These are phyloP conservation scores for Acrocephalus arundinaceus DNA, from an alignment of 2,113 vertebrate species.

Conservation along the genomic window DNA sequence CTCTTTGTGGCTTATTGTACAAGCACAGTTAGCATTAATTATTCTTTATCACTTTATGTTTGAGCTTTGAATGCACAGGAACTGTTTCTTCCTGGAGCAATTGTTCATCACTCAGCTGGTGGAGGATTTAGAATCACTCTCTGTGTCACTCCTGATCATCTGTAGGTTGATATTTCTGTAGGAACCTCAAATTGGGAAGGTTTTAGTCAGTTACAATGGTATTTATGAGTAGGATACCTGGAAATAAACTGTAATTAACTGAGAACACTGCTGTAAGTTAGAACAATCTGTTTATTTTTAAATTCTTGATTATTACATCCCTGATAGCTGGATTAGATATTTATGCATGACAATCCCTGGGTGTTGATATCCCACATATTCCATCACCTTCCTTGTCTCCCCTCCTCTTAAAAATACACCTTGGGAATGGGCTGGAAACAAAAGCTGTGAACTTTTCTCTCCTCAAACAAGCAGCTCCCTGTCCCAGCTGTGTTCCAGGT, in stretches of 20 bases:
- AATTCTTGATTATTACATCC: neutral
- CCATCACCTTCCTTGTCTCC: neutral
- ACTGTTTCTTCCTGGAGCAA: neutral
- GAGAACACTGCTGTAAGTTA: neutral
- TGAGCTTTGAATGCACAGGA: neutral
- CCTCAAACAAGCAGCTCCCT: neutral
- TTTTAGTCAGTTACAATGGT: neutral
- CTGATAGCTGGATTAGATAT: neutral
- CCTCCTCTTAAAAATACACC: neutral
- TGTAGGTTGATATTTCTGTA: neutral
- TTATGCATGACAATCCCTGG: neutral
- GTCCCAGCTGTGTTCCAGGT: neutral
- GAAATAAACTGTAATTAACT: neutral
- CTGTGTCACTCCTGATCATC: neutral
- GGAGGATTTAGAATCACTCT: neutral
- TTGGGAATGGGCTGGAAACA: neutral
- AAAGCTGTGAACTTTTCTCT: neutral
- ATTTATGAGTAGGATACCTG: neutral
- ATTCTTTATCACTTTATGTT: neutral
- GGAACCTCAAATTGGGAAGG: neutral
- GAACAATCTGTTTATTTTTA: neutral
- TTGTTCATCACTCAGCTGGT: neutral
- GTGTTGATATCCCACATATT: neutral
- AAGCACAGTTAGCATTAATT: neutral
- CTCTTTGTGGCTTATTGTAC: neutral